Percentiles rank a stretch among this genome's conserved stretches.
phyloP scores from a whole-genome alignment of 1,140 invertebrate genomes.

The Sitobion miscanthi region DNA sequence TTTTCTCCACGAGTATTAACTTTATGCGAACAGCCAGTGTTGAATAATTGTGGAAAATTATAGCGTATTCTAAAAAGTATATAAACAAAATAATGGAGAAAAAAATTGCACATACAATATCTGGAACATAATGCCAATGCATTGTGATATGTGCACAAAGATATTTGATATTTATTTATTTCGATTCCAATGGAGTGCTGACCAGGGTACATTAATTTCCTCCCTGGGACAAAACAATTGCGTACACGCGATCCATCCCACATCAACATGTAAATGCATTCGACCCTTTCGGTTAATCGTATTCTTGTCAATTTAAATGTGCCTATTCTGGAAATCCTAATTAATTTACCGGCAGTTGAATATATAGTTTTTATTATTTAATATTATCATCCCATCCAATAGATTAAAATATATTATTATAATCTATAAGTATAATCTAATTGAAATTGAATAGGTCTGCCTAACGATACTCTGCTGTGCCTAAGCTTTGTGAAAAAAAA shows the following conservation, averaged over 20 bases:
- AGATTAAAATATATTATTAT: no score
- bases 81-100: neutral
- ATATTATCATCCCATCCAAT: neutral
- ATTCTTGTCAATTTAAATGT: constrained; percentile 21
- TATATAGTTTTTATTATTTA: neutral
- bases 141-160: neutral
- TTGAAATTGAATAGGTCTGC: neutral
- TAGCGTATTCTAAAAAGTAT: neutral
- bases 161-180: constrained; percentile 12
- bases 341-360: neutral
- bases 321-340: neutral
- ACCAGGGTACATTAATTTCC: neutral
- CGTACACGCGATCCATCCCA: neutral
- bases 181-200: neutral
- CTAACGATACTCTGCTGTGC: neutral
- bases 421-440: no score
- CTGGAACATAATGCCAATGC: neutral
- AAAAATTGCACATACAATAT: neutral
- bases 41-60: neutral
- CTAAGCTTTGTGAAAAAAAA: neutral
- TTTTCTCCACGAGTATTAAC: neutral
- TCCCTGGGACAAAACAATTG: neutral
- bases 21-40: neutral
- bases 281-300: constrained; percentile 28
- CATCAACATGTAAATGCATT: constrained; percentile 23